These are phyloP conservation scores for Microctenopoma stevenorrisi DNA, from an alignment of 2,797 vertebrate species.

Conservation along the genomic window DNA sequence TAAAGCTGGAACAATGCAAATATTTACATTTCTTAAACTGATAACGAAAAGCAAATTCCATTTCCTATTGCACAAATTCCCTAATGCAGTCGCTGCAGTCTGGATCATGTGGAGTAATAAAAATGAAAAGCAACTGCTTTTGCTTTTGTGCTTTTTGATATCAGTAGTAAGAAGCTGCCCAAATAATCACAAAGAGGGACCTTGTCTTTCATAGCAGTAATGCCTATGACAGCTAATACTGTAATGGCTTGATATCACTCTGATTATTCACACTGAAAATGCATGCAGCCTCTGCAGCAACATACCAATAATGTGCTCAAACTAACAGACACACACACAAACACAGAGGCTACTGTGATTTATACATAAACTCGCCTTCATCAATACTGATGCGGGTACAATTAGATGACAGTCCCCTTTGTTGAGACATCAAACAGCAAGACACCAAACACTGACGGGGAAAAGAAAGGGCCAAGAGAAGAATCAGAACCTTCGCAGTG, in stretches of 20 bases:
- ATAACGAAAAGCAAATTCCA: conserved; percentile 32
- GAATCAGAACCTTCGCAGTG: conserved; percentile 33
- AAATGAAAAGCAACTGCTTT: conserved; percentile 29
- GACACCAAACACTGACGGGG: conserved; percentile 39
- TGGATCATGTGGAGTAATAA: conserved; percentile 19
- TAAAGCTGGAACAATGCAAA: conserved; percentile 37
- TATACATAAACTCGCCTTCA: not conserved
- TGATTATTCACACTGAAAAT: conserved; percentile 9
- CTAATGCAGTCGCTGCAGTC: conserved; percentile 16
- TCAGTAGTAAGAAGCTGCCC: not conserved
- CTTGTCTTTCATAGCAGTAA: not conserved
- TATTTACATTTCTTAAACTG: conserved; percentile 45
- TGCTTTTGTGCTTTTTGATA: conserved; percentile 15
- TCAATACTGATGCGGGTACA: conserved; percentile 19
- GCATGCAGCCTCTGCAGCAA: not conserved
- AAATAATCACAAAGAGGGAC: conserved; percentile 18
- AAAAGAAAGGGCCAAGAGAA: conserved; percentile 40
- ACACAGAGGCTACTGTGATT: conserved; percentile 1
- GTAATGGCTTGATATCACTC: conserved; percentile 2
- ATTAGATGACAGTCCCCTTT: conserved; percentile 44
- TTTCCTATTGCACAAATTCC: conserved; percentile 21
- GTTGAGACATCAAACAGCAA: conserved; percentile 58
- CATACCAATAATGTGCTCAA: conserved; percentile 18
- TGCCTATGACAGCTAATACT: conserved; percentile 7
- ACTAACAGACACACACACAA: conserved; percentile 19